These are phyloP conservation scores for Percopsis omiscomaycus DNA, from an alignment of 2,797 vertebrate genomes.

Conservation along the genomic window DNA sequence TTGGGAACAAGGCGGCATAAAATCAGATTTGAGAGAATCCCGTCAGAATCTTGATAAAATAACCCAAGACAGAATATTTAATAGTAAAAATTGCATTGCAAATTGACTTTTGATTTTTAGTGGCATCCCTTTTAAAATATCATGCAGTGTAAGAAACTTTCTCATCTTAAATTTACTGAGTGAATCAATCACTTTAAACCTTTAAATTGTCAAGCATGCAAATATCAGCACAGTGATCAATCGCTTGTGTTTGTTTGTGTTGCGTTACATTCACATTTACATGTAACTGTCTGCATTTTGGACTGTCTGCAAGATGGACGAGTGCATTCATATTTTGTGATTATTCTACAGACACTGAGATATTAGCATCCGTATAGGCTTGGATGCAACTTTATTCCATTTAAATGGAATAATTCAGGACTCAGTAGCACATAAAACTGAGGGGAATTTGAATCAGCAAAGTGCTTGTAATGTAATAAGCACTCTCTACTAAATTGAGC, in stretches of 20 bases:
- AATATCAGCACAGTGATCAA: neutral
- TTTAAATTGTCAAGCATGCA: too few species aligned
- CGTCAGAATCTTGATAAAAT: slow-evolving; percentile 39
- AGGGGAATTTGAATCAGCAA: slow-evolving; percentile 65
- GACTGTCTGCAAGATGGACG: too few species aligned
- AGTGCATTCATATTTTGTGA: slow-evolving; percentile 33
- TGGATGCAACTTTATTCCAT: slow-evolving; percentile 62
- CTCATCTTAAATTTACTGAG: slow-evolving; percentile 2
- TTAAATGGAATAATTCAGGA: slow-evolving; percentile 77
- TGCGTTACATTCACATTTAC: neutral
- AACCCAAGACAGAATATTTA: slow-evolving; percentile 38
- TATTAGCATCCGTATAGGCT: slow-evolving; percentile 47
- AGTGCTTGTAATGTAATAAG: slow-evolving; percentile 78
- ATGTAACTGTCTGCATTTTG: slow-evolving; percentile 24
- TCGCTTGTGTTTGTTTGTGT: slow-evolving; percentile 9
- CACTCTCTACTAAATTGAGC: slow-evolving; percentile 77
- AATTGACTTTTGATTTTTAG: slow-evolving; percentile 25
- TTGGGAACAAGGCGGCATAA: slow-evolving; percentile 25
- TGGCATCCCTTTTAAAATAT: slow-evolving; percentile 4
- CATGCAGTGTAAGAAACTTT: slow-evolving; percentile 1
- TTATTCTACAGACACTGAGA: slow-evolving; percentile 32
- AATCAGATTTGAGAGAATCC: slow-evolving; percentile 49
- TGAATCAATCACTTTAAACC: neutral
- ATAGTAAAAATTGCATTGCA: slow-evolving; percentile 24
- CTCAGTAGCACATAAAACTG: slow-evolving; percentile 61